Percentiles rank a stretch among this genome's conserved stretches.
Conservation (phyloP, 2,888 invertebrate species). For the Philhelius pedissequus region DNA sequence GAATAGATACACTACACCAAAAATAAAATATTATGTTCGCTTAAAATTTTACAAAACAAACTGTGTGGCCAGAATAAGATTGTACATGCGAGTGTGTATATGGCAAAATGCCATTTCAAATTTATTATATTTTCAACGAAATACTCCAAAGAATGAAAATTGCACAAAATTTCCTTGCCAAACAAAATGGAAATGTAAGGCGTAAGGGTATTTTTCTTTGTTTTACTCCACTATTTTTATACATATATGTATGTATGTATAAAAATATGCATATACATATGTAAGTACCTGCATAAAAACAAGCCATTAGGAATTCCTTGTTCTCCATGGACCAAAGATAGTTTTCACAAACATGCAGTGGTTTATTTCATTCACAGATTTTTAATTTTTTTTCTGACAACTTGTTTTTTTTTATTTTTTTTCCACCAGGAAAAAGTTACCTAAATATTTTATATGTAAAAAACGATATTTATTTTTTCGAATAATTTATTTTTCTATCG, state of each 20-base stretch:
- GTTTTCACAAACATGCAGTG: background rate
- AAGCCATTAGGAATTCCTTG: background rate
- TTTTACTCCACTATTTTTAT: background rate
- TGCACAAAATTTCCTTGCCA: background rate
- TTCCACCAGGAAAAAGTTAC: too few species aligned
- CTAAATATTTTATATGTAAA: too few species aligned
- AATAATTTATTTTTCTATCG: too few species aligned
- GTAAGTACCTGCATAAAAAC: background rate
- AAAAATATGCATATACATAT: background rate
- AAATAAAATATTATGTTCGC: background rate
- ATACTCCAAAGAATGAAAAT: background rate
- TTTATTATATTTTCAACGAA: conserved; percentile 9
- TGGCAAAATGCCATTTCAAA: conserved; percentile 16
- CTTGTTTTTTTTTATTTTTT: background rate
- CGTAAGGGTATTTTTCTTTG: background rate
- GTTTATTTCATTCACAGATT: conserved; percentile 1
- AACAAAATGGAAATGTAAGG: background rate
- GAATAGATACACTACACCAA: background rate
- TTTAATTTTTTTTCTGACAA: background rate
- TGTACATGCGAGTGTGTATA: background rate
- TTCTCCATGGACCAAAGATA: background rate
- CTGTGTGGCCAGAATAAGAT: background rate
- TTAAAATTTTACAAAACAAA: background rate
- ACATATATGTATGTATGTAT: background rate
- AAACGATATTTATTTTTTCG: too few species aligned